A percentile compares a stretch with the other conserved stretches of the same genome.
These are phyloP conservation scores for Agonopterix heracliana DNA, from an alignment of 2,888 invertebrate genomes.

Conservation along the genomic window DNA sequence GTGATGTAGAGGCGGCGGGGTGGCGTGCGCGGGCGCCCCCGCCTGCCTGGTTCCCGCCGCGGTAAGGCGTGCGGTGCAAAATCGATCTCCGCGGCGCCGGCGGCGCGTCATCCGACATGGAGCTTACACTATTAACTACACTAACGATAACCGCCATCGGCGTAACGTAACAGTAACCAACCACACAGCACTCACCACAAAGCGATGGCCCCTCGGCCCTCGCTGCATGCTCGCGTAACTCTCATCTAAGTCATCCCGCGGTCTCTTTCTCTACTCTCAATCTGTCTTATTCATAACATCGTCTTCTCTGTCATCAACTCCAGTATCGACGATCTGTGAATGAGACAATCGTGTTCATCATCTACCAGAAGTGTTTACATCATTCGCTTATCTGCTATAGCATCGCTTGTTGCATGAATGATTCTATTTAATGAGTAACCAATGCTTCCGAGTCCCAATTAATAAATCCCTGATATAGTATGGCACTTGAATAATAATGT, in stretches of 20 bases:
- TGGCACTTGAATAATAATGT: conserved; percentile 66
- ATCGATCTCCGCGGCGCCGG: conserved; percentile 64
- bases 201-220: conserved; percentile 24
- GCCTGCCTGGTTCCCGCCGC: conserved; percentile 23
- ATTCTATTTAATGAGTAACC: conserved; percentile 36
- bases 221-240: conserved; percentile 43
- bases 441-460: conserved; percentile 53
- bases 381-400: conserved; percentile 33
- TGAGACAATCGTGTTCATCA: conserved; percentile 7
- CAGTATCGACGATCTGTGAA: conserved; percentile 8
- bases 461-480: conserved; percentile 63
- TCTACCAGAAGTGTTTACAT: conserved; percentile 11
- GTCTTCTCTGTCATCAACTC: conserved; percentile 3
- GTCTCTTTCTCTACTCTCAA: conserved; percentile 5
- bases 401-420: conserved; percentile 59
- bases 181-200: conserved; percentile 49
- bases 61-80: conserved; percentile 67
- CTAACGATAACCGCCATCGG: conserved; percentile 63
- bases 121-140: conserved; percentile 73
- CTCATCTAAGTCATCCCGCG: conserved; percentile 19
- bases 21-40: conserved; percentile 34
- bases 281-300: conserved; percentile 8
- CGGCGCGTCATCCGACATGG: conserved; percentile 60
- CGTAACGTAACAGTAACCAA: conserved; percentile 53
- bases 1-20: conserved; percentile 33